A percentile compares a stretch with the other conserved stretches of the same genome.
Evolutionary conservation across 2,888 invertebrate genomes (phyloP).

Genomic region (Bibio marci): DNA sequence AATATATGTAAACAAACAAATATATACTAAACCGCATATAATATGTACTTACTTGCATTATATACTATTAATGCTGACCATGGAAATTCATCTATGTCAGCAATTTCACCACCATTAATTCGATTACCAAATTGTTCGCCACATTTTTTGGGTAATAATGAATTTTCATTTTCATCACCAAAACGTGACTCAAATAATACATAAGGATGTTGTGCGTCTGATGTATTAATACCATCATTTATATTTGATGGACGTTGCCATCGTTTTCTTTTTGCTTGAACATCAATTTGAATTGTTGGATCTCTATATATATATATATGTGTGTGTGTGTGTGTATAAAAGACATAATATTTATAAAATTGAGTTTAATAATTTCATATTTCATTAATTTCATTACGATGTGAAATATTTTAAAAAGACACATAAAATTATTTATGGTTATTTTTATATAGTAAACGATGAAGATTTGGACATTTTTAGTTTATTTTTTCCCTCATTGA

Average conservation of each 20-base stretch:
- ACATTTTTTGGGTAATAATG: constrained; percentile 27
- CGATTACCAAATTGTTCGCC: constrained; percentile 39
- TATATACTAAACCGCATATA: no score
- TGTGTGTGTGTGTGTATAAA: no score
- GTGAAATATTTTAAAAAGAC: no score
- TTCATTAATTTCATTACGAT: no score
- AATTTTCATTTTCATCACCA: constrained; percentile 11
- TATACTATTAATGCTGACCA: constrained; percentile 45
- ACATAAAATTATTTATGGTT: no score
- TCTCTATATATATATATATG: not conserved
- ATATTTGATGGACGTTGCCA: not conserved
- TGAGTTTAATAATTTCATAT: no score
- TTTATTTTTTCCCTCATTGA: no score
- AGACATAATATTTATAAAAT: no score
- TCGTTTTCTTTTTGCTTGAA: not conserved
- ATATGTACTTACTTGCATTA: constrained; percentile 26
- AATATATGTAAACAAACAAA: no score
- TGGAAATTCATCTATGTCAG: constrained; percentile 45
- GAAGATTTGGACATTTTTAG: no score
- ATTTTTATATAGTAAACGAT: no score
- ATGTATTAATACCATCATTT: not conserved
- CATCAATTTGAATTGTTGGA: not conserved
- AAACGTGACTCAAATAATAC: not conserved
- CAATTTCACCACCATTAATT: constrained; percentile 41
- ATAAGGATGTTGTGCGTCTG: no score